These are phyloP conservation scores for Steinernema scapterisci DNA, from an alignment of 2,888 invertebrate species.

Conservation along the genomic window DNA sequence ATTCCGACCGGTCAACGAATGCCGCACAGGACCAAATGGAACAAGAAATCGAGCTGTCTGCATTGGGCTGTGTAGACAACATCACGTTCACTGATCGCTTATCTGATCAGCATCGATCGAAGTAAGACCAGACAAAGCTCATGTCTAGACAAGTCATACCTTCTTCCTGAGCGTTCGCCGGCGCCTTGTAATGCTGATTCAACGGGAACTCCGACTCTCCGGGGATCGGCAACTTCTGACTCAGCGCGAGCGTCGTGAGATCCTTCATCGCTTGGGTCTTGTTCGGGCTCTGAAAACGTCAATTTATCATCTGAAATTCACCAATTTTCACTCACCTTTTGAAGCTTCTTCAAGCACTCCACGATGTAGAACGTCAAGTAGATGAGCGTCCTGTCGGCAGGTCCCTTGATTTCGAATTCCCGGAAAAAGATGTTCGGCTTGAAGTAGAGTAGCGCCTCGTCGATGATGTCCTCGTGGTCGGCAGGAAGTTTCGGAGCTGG, in stretches of 20 bases:
- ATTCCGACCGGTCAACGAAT: no score
- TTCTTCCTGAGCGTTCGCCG: conserved; percentile 79
- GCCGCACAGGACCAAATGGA: no score
- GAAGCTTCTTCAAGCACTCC: conserved; percentile 91
- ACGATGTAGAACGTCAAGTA: conserved; percentile 96
- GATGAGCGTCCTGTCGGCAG: conserved; percentile 92
- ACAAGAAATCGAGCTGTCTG: no score
- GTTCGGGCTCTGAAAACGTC: conserved; percentile 75
- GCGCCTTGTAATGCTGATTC: conserved; percentile 91
- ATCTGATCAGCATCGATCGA: no score
- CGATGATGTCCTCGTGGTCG: conserved; percentile 86
- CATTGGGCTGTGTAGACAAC: no score
- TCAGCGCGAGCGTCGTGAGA: conserved; percentile 90
- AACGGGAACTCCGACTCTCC: conserved; percentile 92
- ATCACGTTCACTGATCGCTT: no score
- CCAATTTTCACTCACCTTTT: conserved; percentile 72
- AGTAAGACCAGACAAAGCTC: no score
- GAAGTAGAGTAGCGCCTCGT: conserved; percentile 94
- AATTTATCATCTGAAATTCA: not conserved
- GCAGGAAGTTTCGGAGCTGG: conserved; percentile 78
- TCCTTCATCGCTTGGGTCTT: conserved; percentile 85
- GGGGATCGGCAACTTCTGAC: conserved; percentile 85
- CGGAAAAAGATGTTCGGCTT: conserved; percentile 99
- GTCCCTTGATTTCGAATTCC: conserved; percentile 98
- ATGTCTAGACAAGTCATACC: conserved; percentile 75